Conservation (phyloP, 1,140 invertebrate genomes). For the Littorina saxatilis region DNA sequence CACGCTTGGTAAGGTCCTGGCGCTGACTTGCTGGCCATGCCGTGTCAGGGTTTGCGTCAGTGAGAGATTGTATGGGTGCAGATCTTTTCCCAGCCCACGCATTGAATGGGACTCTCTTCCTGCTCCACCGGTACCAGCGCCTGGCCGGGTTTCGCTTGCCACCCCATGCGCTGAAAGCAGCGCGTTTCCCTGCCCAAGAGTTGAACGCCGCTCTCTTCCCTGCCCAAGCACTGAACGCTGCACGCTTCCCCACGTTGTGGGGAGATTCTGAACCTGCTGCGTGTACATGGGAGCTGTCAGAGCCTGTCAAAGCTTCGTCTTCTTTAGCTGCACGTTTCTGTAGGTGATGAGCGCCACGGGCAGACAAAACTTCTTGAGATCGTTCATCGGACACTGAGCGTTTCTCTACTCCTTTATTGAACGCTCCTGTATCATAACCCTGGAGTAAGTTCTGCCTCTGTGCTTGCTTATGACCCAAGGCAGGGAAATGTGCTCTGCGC, state of each 20-base stretch:
- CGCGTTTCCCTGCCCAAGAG: constrained; percentile 3
- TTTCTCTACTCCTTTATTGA: no score
- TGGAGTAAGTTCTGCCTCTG: no score
- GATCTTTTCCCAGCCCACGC: constrained; percentile 19
- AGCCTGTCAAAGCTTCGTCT: no score
- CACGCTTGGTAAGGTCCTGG: neutral
- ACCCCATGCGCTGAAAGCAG: neutral
- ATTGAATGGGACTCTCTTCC: neutral
- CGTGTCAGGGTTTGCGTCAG: neutral
- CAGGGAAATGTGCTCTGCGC: neutral
- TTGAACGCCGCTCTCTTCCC: neutral
- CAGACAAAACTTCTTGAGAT: no score
- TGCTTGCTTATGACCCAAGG: neutral
- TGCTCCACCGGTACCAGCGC: constrained; percentile 8
- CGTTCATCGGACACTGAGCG: no score
- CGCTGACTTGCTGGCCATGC: neutral
- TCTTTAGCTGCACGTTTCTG: no score
- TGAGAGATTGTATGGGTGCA: no score
- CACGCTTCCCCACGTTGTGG: neutral
- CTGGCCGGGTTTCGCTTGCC: neutral
- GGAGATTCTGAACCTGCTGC: no score
- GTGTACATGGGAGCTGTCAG: no score
- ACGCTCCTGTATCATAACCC: no score
- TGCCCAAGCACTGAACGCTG: neutral
- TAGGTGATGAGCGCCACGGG: no score